phyloP scores from a whole-genome alignment of 2,888 invertebrate species.

The Rhagonycha lutea region DNA sequence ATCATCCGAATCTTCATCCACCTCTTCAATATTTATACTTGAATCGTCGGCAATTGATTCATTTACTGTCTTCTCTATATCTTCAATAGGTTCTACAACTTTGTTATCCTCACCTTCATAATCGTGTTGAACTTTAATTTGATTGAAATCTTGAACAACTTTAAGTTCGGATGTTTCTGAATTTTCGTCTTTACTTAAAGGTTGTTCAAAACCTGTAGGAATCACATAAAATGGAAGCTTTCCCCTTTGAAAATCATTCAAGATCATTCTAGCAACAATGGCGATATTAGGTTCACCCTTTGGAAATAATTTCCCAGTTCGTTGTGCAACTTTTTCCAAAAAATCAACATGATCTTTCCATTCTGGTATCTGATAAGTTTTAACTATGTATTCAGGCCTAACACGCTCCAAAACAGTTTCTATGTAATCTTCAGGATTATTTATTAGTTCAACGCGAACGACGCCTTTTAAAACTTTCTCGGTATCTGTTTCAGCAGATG shows the following conservation, averaged over 20 bases:
- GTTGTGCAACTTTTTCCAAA: conserved; percentile 84
- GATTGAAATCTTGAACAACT: conserved; percentile 80
- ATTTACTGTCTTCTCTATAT: conserved; percentile 43
- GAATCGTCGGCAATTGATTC: conserved; percentile 35
- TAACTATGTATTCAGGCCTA: conserved; percentile 82
- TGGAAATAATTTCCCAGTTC: conserved; percentile 88
- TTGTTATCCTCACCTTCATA: conserved; percentile 60
- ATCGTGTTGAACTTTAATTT: conserved; percentile 69
- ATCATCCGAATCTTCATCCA: conserved; percentile 43
- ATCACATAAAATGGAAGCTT: conserved; percentile 93
- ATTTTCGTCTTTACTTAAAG: conserved; percentile 55
- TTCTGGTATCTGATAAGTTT: conserved; percentile 84
- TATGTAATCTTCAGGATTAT: conserved; percentile 94
- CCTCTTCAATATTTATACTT: conserved; percentile 17
- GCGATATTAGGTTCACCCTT: conserved; percentile 95
- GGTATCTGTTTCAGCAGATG: conserved; percentile 92
- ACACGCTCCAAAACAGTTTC: conserved; percentile 84
- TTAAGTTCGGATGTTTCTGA: conserved; percentile 55
- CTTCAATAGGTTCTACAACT: conserved; percentile 57
- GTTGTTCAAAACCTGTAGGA: conserved; percentile 81
- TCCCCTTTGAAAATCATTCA: conserved; percentile 99
- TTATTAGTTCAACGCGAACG: conserved; percentile 92
- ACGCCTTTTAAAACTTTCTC: conserved; percentile 97
- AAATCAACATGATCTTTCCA: conserved; percentile 87
- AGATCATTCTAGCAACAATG: conserved; percentile 88